These are phyloP conservation scores for Rhimphoctona megacephalus DNA, from an alignment of 2,888 invertebrate species.

Conservation along the genomic window DNA sequence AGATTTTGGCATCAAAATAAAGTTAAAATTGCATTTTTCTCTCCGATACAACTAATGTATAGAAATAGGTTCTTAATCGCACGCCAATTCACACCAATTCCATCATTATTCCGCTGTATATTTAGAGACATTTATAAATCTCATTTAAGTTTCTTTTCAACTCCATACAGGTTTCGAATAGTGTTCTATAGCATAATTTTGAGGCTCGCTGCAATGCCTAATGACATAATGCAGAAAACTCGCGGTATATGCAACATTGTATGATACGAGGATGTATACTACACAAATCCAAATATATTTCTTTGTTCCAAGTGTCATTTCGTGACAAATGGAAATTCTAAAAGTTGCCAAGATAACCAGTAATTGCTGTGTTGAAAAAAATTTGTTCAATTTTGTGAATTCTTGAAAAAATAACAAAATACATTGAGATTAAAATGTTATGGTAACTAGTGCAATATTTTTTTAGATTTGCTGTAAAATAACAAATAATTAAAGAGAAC, in stretches of 20 bases:
- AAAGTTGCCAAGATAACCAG: background rate
- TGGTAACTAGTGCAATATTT: background rate
- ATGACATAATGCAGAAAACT: background rate
- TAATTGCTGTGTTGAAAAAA: background rate
- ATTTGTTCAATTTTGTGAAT: background rate
- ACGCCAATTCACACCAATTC: background rate
- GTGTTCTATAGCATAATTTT: background rate
- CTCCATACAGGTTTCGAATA: background rate
- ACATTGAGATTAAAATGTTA: background rate
- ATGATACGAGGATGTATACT: too few relatives aligned
- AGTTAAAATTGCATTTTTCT: background rate
- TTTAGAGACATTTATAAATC: background rate
- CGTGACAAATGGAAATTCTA: background rate
- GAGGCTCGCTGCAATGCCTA: background rate
- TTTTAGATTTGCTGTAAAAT: background rate
- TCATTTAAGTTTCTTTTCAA: background rate
- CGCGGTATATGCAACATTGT: too few relatives aligned
- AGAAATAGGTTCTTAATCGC: background rate
- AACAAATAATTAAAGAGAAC: background rate
- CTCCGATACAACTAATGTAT: background rate
- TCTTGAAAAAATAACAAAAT: background rate
- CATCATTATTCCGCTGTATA: background rate
- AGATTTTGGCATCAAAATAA: background rate
- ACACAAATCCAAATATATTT: too few relatives aligned
- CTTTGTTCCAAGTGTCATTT: background rate